Evolutionary conservation across 2,888 invertebrate genomes (phyloP), one percentile per base, ranked within the genome.

Genomic region (Himalopsyche anomala): DNA sequence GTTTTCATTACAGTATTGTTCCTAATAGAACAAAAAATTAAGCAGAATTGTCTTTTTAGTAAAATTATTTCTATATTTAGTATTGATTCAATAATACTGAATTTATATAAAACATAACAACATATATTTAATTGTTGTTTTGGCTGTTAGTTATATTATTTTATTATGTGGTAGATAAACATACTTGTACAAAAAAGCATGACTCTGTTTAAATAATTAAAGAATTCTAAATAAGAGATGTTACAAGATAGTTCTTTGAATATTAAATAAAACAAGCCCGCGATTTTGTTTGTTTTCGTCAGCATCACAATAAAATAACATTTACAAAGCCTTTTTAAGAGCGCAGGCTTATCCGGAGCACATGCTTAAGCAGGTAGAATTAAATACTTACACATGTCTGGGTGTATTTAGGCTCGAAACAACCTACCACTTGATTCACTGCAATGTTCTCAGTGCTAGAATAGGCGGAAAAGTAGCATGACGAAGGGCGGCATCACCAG

Each of bases 391-490:
- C 74, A 74, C 38, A 74, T 74, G 74, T 74, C 74, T 74, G 74
- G 74, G 74, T 74, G 74, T 74, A 36, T 74, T 74, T 74, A 74
- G 74, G 36, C 74, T 28, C 36, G 74, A 74, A 74, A 38, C 74
- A 74, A n/a, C 80, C 51, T 45, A n/a, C 80, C 45, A 51, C 80
- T 42, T 80, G 80, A 80, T 80, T 80, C 80, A 80, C 80, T 80
- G 80, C 80, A 80, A 42, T 51, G 74, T 74, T 28, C 74, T 74
- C 36, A 36, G 36, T 74, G 74, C 38, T 74, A 74, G 36, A 74
- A 74, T 74, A 36, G 74, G 74, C 74, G 74, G 74, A 74, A 74
- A 69, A 74, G 74, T 74, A 74, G 74, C 74, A 74, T 74, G 74
- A 74, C 74, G 74, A 74, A 74, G 74, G 74, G 74, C 74, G 74